A percentile compares a stretch with the other conserved stretches of the same genome.
Conservation (phyloP, 1,140 invertebrate species). For the Pseudomyrmex concolor region DNA sequence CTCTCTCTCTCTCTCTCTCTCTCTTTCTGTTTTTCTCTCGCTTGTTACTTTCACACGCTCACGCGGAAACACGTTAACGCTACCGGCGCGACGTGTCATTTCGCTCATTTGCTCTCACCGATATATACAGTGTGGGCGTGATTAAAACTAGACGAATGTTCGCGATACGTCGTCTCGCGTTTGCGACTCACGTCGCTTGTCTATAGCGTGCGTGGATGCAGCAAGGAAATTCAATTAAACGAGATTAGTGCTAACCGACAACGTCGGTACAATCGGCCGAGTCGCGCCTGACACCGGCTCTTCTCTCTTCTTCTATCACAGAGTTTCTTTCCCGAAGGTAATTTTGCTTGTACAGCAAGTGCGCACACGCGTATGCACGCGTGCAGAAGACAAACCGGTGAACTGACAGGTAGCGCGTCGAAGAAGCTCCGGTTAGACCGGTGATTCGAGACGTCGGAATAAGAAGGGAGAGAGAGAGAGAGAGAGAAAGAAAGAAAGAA, state of each 20-base stretch:
- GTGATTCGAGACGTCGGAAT: not conserved
- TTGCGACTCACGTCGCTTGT: not conserved
- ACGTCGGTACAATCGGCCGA: not conserved
- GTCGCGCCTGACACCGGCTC: constrained; percentile 13
- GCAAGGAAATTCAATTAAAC: constrained; percentile 46
- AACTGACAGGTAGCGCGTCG: constrained; percentile 32
- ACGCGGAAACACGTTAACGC: constrained; percentile 1
- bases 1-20: too few relatives aligned
- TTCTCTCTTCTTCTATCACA: not conserved
- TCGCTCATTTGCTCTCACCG: not conserved
- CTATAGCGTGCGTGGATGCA: not conserved
- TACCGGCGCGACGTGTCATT: constrained; percentile 23
- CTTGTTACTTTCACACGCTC: constrained; percentile 19
- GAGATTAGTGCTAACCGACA: constrained; percentile 35
- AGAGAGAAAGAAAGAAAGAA: constrained; percentile 25
- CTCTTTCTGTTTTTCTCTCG: constrained; percentile 11
- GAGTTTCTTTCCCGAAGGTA: constrained; percentile 8
- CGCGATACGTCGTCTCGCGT: not conserved
- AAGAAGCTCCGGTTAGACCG: not conserved
- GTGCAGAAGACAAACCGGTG: constrained; percentile 44
- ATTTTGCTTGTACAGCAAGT: constrained; percentile 9
- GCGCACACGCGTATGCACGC: not conserved
- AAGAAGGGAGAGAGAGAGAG: not conserved
- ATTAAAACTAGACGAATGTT: not conserved
- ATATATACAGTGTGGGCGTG: constrained; percentile 10